Evolutionary conservation across 2,113 vertebrate genomes (phyloP).

Genomic region (Antechinus flavipes): DNA sequence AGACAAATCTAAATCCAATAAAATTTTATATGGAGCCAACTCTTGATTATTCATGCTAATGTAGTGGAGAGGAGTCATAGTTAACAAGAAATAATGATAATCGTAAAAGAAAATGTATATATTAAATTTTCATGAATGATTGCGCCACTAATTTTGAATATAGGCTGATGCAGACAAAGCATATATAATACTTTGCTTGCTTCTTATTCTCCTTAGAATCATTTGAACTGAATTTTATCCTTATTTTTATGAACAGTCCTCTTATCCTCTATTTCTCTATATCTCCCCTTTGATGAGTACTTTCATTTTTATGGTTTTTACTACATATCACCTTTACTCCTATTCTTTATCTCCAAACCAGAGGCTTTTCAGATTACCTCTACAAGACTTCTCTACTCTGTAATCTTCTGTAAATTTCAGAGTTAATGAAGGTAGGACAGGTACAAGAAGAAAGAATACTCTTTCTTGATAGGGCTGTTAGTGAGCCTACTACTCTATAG

Average conservation of each 20-base stretch:
- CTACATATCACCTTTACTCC: background rate
- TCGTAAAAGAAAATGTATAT: background rate
- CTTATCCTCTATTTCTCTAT: background rate
- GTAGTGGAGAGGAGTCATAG: background rate
- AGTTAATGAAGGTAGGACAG: background rate
- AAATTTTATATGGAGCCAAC: background rate
- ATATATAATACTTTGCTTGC: background rate
- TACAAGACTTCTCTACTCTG: background rate
- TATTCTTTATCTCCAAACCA: background rate
- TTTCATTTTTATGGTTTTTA: background rate
- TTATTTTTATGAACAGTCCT: background rate
- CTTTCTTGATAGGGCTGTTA: background rate
- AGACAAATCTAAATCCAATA: background rate
- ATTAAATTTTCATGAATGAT: background rate
- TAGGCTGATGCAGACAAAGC: background rate
- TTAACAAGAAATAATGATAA: constrained; percentile 1
- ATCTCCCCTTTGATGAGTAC: background rate
- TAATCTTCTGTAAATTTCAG: background rate
- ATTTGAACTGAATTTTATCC: background rate
- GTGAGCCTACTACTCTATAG: background rate
- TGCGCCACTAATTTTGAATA: background rate
- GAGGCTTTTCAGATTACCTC: background rate
- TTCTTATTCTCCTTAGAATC: background rate
- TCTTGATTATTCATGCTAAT: background rate
- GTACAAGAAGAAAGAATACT: background rate